phyloP scores from a whole-genome alignment of 2,888 invertebrate species.

The Antheraea assamensis region DNA sequence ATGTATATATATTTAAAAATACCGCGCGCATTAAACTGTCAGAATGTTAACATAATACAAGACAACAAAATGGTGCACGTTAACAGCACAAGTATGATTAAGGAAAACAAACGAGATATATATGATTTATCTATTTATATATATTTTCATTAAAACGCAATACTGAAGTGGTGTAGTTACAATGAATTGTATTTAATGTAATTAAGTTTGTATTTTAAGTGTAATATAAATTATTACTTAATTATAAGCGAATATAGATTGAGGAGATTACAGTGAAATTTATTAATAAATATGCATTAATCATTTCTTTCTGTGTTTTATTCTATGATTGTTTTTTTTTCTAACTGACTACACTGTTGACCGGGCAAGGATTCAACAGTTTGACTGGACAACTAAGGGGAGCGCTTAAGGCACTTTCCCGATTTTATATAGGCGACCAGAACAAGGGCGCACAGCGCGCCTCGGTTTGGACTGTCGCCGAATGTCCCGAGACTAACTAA shows the following conservation, averaged over 20 bases:
- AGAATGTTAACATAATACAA: conserved; percentile 21
- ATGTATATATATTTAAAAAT: not conserved
- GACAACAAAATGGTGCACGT: conserved; percentile 41
- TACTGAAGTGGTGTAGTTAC: conserved; percentile 64
- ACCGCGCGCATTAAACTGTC: conserved; percentile 20
- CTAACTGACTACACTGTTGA: no score
- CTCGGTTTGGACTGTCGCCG: no score
- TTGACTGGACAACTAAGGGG: no score
- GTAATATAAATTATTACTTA: conserved; percentile 80
- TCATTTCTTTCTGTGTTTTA: conserved; percentile 54
- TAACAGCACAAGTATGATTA: conserved; percentile 52
- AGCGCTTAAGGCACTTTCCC: no score
- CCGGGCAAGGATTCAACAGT: no score
- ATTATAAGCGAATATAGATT: conserved; percentile 76
- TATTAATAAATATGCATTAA: conserved; percentile 82
- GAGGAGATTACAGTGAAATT: conserved; percentile 79
- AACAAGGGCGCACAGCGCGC: no score
- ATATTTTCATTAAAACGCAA: conserved; percentile 71
- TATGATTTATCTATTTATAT: conserved; percentile 61
- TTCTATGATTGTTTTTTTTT: no score
- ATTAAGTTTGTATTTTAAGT: conserved; percentile 63
- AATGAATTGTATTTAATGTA: conserved; percentile 63
- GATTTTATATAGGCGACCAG: no score
- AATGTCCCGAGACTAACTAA: no score
- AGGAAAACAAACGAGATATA: conserved; percentile 42